Evolutionary conservation across 1,140 invertebrate species (phyloP).

Genomic region (Holcopasites calliopsidis): DNA sequence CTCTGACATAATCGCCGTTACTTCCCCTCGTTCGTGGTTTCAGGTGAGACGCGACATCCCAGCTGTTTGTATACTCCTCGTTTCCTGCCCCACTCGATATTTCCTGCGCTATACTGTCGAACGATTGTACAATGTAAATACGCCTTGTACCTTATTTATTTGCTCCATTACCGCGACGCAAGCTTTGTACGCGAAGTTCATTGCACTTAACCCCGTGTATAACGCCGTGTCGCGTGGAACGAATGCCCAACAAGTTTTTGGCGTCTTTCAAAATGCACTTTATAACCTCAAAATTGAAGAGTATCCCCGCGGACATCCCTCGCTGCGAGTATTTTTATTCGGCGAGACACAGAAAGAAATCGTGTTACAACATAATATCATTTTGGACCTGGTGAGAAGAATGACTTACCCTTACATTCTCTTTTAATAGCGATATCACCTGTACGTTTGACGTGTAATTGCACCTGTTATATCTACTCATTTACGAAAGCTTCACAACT

Average conservation of each 20-base stretch:
- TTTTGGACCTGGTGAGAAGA: background rate
- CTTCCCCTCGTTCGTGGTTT: slow-evolving; percentile 42
- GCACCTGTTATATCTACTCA: slow-evolving; percentile 1
- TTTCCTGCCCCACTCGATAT: slow-evolving; percentile 2
- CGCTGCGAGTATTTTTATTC: background rate
- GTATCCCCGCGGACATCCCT: background rate
- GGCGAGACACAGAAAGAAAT: too few species aligned
- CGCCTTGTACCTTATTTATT: slow-evolving; percentile 18
- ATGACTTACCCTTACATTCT: background rate
- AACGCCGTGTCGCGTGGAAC: background rate
- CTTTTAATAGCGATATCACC: background rate
- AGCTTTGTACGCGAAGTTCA: slow-evolving; percentile 36
- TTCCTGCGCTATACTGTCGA: background rate
- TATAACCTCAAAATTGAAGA: slow-evolving; percentile 33
- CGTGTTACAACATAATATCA: too few species aligned
- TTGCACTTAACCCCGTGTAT: slow-evolving; percentile 22
- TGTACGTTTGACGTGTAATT: background rate
- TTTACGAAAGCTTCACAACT: too few species aligned
- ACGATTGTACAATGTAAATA: slow-evolving; percentile 16
- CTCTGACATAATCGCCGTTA: slow-evolving; percentile 59
- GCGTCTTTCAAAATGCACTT: background rate
- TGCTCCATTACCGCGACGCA: background rate
- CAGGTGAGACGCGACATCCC: slow-evolving; percentile 39
- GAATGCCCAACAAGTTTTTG: background rate
- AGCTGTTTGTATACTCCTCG: slow-evolving; percentile 28